Evolutionary conservation across 2,888 invertebrate species (phyloP).

Genomic region (Noctua janthe): DNA sequence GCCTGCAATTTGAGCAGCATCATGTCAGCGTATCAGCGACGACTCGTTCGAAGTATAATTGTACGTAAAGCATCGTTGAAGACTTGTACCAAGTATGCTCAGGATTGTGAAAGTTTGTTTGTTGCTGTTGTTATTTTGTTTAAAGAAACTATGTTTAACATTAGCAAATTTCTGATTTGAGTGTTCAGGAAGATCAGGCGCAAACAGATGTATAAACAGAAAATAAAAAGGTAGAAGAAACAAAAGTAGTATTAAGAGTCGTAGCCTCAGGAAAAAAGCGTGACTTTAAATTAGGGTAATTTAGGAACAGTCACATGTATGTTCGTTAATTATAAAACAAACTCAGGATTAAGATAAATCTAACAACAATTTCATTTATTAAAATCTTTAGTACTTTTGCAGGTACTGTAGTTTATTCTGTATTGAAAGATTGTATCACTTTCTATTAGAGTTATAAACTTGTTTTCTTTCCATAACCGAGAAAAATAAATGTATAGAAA

Average conservation of each 20-base stretch:
- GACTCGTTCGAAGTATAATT: constrained; percentile 58
- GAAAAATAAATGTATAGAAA: neutral
- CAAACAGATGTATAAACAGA: neutral
- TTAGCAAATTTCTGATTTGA: neutral
- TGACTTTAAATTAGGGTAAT: neutral
- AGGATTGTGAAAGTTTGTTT: constrained; percentile 35
- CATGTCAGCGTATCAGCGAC: constrained; percentile 67
- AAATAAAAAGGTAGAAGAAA: neutral
- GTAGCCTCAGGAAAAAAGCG: neutral
- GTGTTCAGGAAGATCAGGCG: neutral
- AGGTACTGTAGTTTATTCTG: neutral
- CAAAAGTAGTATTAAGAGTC: neutral
- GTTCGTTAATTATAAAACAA: neutral
- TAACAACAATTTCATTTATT: neutral
- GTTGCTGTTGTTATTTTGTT: neutral
- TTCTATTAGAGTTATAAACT: neutral
- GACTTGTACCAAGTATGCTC: constrained; percentile 10
- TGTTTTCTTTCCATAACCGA: neutral
- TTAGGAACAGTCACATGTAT: neutral
- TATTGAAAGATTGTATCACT: neutral
- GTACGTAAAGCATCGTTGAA: constrained; percentile 50
- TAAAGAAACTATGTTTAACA: neutral
- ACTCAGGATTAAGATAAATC: neutral
- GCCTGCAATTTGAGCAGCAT: constrained; percentile 66
- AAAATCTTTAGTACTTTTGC: neutral